Evolutionary conservation across 2,113 vertebrate species (phyloP), one percentile per base, ranked within the genome.

Genomic region (Otolemur garnettii): DNA sequence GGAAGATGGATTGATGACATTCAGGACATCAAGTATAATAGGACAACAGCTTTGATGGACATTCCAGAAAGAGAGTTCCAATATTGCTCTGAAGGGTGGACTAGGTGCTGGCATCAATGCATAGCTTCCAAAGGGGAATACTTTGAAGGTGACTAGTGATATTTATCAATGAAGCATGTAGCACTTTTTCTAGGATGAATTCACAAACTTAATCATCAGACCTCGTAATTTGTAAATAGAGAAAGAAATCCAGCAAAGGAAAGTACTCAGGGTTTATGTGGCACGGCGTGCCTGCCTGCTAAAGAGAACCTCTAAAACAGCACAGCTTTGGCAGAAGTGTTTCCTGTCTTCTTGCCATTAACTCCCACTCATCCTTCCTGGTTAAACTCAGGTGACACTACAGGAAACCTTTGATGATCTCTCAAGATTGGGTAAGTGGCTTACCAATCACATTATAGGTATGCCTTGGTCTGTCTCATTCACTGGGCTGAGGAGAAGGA

Each of bases 261-360:
- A 93, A 86, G 53, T 35, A 86, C 64, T 74, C 33, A 18, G 68
- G 38, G 30, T 26, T 0, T 38, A 15, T 13, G 21, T 77, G 79
- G 78, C 33, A 82, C 38, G 26, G 45, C 38, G 57, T 33, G 11
- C 38, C 72, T 79, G 21, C 22, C 69, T 71, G 62, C n/a, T 68
- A 78, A 79, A 95, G 75, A 62, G 62, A 96, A 87, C 84, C 71
- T 83, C 90, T 93, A 38, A 66, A 66, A 55, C n/a, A 66, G 80
- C 50, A 22, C 4, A 57, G 26, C 64, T 24, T 38, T 60, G 75
- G 59, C 77, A 90, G 79, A 90, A 71, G 79, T 19, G 38, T 90
- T 97, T 97, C 90, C 90, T 97, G 90, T 75, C 77, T 74, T 94
- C 82, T 84, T 94, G 82, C 38, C 74, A 68, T 69, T 79, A 78